Conservation (phyloP, 2,797 vertebrate genomes). For the Sitta carolinensis region DNA sequence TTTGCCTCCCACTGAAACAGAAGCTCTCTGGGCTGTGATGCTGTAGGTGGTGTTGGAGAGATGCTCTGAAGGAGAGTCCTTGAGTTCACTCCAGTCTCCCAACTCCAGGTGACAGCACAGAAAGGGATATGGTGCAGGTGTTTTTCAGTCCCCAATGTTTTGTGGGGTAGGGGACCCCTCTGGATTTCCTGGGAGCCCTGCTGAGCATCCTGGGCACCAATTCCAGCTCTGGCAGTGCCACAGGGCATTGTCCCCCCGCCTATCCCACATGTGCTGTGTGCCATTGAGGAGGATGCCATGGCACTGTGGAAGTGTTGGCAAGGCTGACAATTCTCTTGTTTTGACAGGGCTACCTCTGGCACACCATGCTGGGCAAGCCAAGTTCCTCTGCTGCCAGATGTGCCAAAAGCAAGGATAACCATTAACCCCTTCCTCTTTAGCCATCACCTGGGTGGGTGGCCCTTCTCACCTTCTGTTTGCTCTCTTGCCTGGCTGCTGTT, state of each 20-base stretch:
- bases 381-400: not conserved
- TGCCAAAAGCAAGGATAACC: not conserved
- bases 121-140: accelerated
- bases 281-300: accelerated
- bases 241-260: accelerated
- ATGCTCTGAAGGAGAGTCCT: not conserved
- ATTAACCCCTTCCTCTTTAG: conserved; percentile 20
- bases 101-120: not conserved
- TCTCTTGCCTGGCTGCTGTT: not conserved
- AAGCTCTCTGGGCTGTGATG: not conserved
- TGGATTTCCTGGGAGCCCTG: not conserved
- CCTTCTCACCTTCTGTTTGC: conserved; percentile 16
- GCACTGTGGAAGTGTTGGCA: not conserved
- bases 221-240: not conserved
- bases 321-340: not conserved
- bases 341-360: not conserved
- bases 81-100: not conserved
- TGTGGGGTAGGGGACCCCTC: not conserved
- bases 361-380: not conserved
- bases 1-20: not conserved
- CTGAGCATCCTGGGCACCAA: not conserved
- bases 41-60: not conserved
- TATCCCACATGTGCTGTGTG: accelerated
- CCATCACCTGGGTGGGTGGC: not conserved
- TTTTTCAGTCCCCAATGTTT: not conserved